Conservation (phyloP, 2,888 invertebrate genomes). For the Leuctra nigra region DNA sequence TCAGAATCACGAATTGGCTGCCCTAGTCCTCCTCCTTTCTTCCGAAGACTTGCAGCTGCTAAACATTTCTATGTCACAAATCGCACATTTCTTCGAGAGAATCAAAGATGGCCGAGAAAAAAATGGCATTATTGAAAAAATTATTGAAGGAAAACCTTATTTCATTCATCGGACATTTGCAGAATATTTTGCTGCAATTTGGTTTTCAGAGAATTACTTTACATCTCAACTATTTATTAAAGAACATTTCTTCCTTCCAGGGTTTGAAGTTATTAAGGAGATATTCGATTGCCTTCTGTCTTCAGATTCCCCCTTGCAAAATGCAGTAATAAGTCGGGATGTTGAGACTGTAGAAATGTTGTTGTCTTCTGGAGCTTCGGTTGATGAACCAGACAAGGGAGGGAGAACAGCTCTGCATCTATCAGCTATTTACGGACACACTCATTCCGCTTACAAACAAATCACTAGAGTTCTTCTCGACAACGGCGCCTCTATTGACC, state of each 20-base stretch:
- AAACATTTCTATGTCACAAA: background rate
- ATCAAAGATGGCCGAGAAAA: background rate
- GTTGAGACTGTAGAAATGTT: background rate
- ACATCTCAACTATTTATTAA: background rate
- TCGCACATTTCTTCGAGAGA: background rate
- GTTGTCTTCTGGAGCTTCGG: background rate
- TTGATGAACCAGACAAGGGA: background rate
- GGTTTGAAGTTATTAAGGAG: background rate
- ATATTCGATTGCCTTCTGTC: background rate
- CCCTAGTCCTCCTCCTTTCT: conserved; percentile 1
- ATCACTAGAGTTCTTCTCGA: background rate
- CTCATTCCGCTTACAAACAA: background rate
- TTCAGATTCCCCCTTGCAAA: background rate
- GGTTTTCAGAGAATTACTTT: background rate
- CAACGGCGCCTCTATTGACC: background rate
- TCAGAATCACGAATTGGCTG: conserved; percentile 7
- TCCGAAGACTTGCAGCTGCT: background rate
- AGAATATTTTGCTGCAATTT: background rate
- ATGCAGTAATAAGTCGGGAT: background rate
- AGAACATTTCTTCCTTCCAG: background rate
- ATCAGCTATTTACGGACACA: background rate
- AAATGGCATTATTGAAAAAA: background rate
- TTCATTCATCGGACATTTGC: background rate
- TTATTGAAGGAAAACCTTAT: background rate
- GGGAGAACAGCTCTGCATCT: background rate